Evolutionary conservation across 2,113 vertebrate species (phyloP).

Genomic region (Brachirus orientalis): DNA sequence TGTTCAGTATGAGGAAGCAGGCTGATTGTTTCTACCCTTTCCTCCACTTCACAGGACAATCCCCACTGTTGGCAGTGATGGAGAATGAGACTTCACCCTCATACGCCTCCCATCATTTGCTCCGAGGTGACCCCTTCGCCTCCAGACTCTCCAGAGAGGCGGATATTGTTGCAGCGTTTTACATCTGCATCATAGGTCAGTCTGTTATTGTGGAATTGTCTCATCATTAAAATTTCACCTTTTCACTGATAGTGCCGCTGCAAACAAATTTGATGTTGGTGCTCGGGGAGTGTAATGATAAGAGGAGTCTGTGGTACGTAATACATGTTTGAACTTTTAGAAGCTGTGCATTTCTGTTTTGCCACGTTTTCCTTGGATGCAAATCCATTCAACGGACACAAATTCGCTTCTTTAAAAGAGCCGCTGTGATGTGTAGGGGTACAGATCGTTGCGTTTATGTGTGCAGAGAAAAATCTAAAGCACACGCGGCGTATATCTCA

Average conservation of each 20-base stretch:
- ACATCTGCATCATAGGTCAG: slow-evolving; percentile 91
- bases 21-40: slow-evolving; percentile 24
- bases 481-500: no score
- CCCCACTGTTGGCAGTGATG: slow-evolving; percentile 75
- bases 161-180: slow-evolving; percentile 90
- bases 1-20: slow-evolving; percentile 8
- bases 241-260: not conserved
- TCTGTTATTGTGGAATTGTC: not conserved
- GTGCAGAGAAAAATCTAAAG: no score
- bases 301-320: no score
- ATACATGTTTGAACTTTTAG: no score
- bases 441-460: no score
- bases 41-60: slow-evolving; percentile 55
- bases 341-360: no score
- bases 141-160: slow-evolving; percentile 92
- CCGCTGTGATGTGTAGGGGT: no score
- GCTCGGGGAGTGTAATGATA: no score
- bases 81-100: slow-evolving; percentile 78
- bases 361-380: no score
- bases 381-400: no score
- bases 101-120: slow-evolving; percentile 82
- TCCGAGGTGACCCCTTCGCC: slow-evolving; percentile 87
- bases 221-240: not conserved
- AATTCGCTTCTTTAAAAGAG: no score
- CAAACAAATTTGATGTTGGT: no score